These are phyloP conservation scores for Siderastrea siderea DNA, from an alignment of 92 coral and sea anemone species.

Conservation along the genomic window DNA sequence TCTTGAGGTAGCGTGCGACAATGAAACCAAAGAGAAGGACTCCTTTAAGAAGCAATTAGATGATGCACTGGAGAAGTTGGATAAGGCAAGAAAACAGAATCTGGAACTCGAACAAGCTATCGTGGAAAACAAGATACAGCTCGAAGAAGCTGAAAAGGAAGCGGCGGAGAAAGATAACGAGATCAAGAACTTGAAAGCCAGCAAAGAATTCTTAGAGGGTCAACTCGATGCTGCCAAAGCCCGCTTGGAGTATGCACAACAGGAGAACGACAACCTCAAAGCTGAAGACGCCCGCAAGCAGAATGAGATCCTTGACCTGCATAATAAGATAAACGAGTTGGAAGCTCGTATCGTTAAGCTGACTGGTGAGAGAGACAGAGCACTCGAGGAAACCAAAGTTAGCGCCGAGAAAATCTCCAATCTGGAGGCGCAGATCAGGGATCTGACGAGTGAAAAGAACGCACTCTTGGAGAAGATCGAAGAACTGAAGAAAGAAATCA, in stretches of 20 bases:
- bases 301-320: conserved; percentile 83
- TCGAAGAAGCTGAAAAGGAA: conserved; percentile 81
- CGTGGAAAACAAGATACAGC: conserved; percentile 84
- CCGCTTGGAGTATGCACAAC: conserved; percentile 70
- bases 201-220: conserved; percentile 84
- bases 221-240: conserved; percentile 82
- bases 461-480: conserved; percentile 88
- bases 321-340: conserved; percentile 83
- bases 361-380: conserved; percentile 89
- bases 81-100: conserved; percentile 80
- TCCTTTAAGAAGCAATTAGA: conserved; percentile 83
- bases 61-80: conserved; percentile 81
- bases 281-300: conserved; percentile 73
- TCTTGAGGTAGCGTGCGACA: conserved; percentile 76
- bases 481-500: conserved; percentile 80
- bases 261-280: conserved; percentile 78
- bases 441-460: conserved; percentile 80
- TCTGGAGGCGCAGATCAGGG: conserved; percentile 91
- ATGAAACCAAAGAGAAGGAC: conserved; percentile 81
- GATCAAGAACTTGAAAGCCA: conserved; percentile 72
- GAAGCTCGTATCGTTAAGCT: conserved; percentile 86
- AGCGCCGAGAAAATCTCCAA: conserved; percentile 73
- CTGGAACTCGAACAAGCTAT: conserved; percentile 82
- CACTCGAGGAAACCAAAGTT: conserved; percentile 86
- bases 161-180: conserved; percentile 84